Evolutionary conservation across 2,797 vertebrate species (phyloP).

Genomic region (Gymnoscopelus braueri): DNA sequence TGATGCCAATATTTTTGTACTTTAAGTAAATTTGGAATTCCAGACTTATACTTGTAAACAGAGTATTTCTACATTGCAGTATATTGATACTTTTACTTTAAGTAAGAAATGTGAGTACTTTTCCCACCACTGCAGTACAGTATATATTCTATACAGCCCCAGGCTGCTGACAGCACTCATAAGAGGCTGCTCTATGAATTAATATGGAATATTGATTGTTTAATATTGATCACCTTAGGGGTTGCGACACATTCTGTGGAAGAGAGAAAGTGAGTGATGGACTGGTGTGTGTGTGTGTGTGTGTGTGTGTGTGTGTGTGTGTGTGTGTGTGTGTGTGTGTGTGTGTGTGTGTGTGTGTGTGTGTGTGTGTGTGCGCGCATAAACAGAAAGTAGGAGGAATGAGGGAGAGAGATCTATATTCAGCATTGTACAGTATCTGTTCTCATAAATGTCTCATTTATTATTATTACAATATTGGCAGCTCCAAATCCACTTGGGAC

Average conservation of each 20-base stretch:
- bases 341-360: too few species aligned
- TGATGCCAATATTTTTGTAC: too few species aligned
- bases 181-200: constrained; percentile 47
- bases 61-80: too few species aligned
- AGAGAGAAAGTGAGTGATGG: constrained; percentile 40
- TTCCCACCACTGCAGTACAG: too few species aligned
- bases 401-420: too few species aligned
- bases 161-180: constrained; percentile 38
- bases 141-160: constrained; percentile 30
- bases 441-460: constrained; percentile 13
- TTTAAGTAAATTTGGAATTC: too few species aligned
- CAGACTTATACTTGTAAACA: too few species aligned
- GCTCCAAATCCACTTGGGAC: constrained; percentile 50
- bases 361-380: too few species aligned
- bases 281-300: not conserved
- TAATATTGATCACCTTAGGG: constrained; percentile 51
- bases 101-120: too few species aligned
- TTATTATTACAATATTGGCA: constrained; percentile 8
- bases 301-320: not conserved
- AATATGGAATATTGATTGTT: constrained; percentile 53
- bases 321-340: too few species aligned
- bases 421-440: not conserved
- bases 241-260: constrained; percentile 41
- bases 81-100: too few species aligned
- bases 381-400: too few species aligned